Evolutionary conservation across 2,797 vertebrate genomes (phyloP).

Genomic region (Todus mexicanus): DNA sequence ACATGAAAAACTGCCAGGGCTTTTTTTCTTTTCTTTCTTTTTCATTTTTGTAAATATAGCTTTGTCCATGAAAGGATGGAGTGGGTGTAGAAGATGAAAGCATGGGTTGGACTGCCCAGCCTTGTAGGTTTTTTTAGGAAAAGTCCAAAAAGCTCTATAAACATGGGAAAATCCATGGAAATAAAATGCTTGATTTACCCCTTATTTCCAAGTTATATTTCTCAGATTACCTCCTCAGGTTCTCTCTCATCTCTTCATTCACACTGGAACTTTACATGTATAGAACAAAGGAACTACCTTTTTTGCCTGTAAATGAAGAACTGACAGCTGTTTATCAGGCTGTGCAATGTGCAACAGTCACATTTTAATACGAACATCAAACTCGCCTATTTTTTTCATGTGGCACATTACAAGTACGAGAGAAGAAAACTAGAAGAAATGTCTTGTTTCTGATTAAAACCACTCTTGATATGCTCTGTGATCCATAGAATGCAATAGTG

Average conservation of each 20-base stretch:
- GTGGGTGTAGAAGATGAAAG: constrained; percentile 22
- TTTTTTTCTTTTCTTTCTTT: not conserved
- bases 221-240: not conserved
- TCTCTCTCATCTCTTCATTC: not conserved
- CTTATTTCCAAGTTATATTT: not conserved
- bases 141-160: not conserved
- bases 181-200: not conserved
- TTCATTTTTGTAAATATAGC: not conserved
- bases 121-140: not conserved
- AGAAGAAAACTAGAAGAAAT: not conserved
- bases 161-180: not conserved
- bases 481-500: constrained; percentile 18
- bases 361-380: not conserved
- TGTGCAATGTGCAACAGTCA: not conserved
- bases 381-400: not conserved
- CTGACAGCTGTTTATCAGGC: constrained; percentile 5
- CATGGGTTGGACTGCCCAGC: not conserved
- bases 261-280: not conserved
- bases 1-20: not conserved
- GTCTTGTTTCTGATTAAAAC: constrained; percentile 43
- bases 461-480: constrained; percentile 31
- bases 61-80: not conserved
- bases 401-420: not conserved
- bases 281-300: not conserved
- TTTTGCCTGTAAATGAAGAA: not conserved